Conservation (phyloP, 2,888 invertebrate genomes). For the Calephelis perditalis region DNA sequence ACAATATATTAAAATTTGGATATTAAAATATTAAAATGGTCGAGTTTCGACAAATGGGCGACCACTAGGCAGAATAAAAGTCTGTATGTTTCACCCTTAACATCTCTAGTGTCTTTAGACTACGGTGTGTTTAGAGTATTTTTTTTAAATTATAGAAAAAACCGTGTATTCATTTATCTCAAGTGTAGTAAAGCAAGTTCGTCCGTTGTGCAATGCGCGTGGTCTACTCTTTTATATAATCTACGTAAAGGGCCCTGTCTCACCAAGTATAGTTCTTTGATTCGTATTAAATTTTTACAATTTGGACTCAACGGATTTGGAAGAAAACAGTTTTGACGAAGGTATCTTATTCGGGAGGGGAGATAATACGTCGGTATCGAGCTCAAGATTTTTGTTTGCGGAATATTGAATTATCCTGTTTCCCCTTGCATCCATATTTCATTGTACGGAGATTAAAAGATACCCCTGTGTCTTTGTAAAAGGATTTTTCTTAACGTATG, state of each 20-base stretch:
- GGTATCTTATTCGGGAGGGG: slow-evolving; percentile 34
- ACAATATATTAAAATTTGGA: too few species aligned
- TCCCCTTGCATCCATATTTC: slow-evolving; percentile 17
- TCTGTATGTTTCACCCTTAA: too few species aligned
- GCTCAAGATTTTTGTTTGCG: slow-evolving; percentile 29
- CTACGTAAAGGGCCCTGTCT: slow-evolving; percentile 38
- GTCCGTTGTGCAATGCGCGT: too few species aligned
- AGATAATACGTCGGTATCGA: slow-evolving; percentile 30
- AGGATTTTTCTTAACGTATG: slow-evolving; percentile 4
- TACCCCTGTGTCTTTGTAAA: slow-evolving; percentile 15
- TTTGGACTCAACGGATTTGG: slow-evolving; percentile 54
- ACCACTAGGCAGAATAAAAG: too few species aligned
- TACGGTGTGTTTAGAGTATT: too few species aligned
- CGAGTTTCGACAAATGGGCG: too few species aligned
- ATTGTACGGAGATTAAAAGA: slow-evolving; percentile 15
- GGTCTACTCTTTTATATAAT: too few species aligned
- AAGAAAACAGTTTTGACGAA: slow-evolving; percentile 46
- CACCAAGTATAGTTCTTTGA: slow-evolving; percentile 39
- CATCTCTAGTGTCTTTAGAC: too few species aligned
- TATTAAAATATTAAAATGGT: too few species aligned
- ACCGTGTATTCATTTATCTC: too few species aligned
- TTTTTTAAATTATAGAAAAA: too few species aligned
- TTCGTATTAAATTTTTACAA: slow-evolving; percentile 64
- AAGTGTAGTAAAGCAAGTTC: too few species aligned
- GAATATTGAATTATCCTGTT: slow-evolving; percentile 23